These are phyloP conservation scores for Alviniconcha strummeri DNA, from an alignment of 2,888 invertebrate species.

Conservation along the genomic window DNA sequence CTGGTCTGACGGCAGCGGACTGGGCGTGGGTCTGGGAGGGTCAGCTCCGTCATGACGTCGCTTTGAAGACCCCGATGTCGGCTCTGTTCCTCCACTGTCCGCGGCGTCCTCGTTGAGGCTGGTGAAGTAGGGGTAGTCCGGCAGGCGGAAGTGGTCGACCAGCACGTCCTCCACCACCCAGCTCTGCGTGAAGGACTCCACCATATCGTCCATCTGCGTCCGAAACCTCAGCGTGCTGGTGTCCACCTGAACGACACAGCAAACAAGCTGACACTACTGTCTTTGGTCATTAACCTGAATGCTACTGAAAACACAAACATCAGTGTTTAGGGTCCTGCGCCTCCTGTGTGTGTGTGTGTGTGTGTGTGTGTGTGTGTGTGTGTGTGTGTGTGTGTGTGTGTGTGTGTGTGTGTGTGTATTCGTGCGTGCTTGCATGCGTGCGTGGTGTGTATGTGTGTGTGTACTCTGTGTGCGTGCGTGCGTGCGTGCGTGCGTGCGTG, in stretches of 20 bases:
- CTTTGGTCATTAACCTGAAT: neutral
- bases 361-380: neutral
- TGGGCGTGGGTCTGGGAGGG: too few species aligned
- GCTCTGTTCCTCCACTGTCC: neutral
- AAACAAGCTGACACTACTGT: neutral
- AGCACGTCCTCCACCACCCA: slow-evolving; percentile 38
- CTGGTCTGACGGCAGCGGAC: neutral
- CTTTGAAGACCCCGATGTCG: neutral
- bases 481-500: neutral
- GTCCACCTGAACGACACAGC: slow-evolving; percentile 10
- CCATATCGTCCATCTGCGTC: slow-evolving; percentile 35
- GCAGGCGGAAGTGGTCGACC: neutral
- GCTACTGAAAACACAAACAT: neutral
- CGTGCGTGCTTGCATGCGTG: neutral
- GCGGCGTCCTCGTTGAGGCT: neutral
- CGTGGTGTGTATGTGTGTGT: neutral
- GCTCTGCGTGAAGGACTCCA: slow-evolving; percentile 35
- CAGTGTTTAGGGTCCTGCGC: neutral
- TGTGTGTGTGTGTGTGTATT: neutral
- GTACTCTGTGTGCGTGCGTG: neutral
- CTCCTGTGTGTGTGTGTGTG: neutral
- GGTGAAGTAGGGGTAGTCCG: neutral
- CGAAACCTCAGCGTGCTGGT: slow-evolving; percentile 27
- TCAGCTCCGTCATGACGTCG: too few species aligned
- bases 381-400: neutral